These are phyloP conservation scores for Merodon equestris DNA, from an alignment of 2,888 invertebrate species.

Conservation along the genomic window DNA sequence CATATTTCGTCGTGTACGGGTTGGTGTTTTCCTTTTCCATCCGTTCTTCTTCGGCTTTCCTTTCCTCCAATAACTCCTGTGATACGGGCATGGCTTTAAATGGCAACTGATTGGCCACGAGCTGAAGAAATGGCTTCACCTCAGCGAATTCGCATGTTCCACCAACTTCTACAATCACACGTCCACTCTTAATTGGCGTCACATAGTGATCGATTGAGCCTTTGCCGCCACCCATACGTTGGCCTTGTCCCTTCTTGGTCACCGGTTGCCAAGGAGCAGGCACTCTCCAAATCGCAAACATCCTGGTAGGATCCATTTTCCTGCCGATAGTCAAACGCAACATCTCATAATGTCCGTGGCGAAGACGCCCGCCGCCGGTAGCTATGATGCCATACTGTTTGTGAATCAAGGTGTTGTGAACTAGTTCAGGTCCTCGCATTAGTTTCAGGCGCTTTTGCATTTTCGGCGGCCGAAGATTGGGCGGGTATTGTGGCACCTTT, in stretches of 20 bases:
- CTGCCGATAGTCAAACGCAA: conserved; percentile 87
- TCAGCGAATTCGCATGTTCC: conserved; percentile 93
- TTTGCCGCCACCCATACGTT: conserved; percentile 98
- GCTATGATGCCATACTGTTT: conserved; percentile 97
- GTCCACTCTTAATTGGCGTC: conserved; percentile 93
- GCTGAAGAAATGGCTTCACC: conserved; percentile 83
- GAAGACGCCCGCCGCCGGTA: conserved; percentile 89
- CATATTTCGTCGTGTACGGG: conserved; percentile 91
- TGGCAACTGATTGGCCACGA: conserved; percentile 90
- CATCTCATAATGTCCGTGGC: conserved; percentile 92
- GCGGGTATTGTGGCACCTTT: conserved; percentile 85
- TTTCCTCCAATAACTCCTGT: conserved; percentile 86
- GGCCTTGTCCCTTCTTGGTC: conserved; percentile 93
- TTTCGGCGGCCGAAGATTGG: conserved; percentile 86
- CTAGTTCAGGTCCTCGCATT: conserved; percentile 93
- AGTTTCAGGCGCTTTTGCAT: conserved; percentile 90
- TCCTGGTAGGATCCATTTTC: conserved; percentile 87
- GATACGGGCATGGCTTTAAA: conserved; percentile 92
- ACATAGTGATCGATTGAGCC: conserved; percentile 96
- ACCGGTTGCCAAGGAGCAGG: conserved; percentile 98
- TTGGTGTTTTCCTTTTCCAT: conserved; percentile 88
- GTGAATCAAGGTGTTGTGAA: conserved; percentile 91
- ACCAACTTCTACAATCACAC: conserved; percentile 95
- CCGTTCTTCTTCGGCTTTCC: conserved; percentile 81
- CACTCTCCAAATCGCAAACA: conserved; percentile 97